phyloP scores from a whole-genome alignment of 2,888 invertebrate genomes.

The Pasiphila rectangulata region DNA sequence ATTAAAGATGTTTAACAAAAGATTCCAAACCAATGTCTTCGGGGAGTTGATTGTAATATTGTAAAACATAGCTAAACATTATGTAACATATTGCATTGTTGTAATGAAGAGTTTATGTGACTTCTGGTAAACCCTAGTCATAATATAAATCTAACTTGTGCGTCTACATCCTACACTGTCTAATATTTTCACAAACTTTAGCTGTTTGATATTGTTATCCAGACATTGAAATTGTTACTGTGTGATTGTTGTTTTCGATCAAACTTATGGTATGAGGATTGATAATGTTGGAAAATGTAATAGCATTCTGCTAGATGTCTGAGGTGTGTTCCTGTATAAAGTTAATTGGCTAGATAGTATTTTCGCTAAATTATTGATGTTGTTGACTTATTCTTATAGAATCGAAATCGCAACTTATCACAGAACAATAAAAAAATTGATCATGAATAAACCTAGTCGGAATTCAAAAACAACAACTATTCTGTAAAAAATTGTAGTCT shows the following conservation, averaged over 20 bases:
- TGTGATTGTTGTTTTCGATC: constrained; percentile 18
- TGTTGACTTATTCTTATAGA: constrained; percentile 17
- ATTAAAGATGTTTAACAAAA: constrained; percentile 15
- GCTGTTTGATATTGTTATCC: constrained; percentile 2
- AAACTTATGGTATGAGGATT: constrained; percentile 10
- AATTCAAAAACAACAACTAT: constrained; percentile 16
- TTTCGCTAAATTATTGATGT: constrained; percentile 22
- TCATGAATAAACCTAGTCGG: constrained; percentile 22
- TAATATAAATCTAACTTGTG: constrained; percentile 24
- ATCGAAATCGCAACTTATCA: constrained; percentile 11
- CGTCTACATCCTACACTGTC: constrained; percentile 15
- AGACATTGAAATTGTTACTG: constrained; percentile 12
- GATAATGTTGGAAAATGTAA: constrained; percentile 5
- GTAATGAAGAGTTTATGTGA: constrained; percentile 23
- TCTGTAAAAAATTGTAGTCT: constrained; percentile 1
- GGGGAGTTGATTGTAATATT: constrained; percentile 15
- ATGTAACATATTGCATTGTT: constrained; percentile 18
- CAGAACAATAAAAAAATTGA: constrained; percentile 5
- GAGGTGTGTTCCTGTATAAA: constrained; percentile 23
- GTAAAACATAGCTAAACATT: constrained; percentile 16
- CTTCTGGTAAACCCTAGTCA: constrained; percentile 32
- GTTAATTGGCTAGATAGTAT: constrained; percentile 21
- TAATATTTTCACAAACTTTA: constrained; percentile 5
- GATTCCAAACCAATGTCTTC: constrained; percentile 19
- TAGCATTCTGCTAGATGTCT: constrained; percentile 16